phyloP scores from a whole-genome alignment of 2,888 invertebrate species.

The Hyles lineata region DNA sequence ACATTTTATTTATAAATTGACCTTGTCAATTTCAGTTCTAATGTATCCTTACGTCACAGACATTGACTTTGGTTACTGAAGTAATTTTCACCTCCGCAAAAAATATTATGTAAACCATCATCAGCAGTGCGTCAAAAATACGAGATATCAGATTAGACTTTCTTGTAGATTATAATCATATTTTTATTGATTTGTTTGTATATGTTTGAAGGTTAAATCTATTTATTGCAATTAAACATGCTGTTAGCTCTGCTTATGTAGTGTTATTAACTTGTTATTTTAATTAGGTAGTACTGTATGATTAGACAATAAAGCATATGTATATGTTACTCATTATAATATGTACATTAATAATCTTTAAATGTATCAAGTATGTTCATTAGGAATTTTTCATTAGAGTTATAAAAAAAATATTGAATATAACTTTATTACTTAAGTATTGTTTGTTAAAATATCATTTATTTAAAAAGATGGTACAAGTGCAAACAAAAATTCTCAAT shows the following conservation, averaged over 20 bases:
- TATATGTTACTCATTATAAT: too few relatives aligned
- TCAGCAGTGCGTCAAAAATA: not conserved
- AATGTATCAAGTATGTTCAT: too few relatives aligned
- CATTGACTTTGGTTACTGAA: slow-evolving; percentile 38
- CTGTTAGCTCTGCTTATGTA: not conserved
- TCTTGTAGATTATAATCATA: slow-evolving; percentile 12
- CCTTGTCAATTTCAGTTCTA: slow-evolving; percentile 72
- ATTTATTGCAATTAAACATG: not conserved
- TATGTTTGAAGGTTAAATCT: slow-evolving; percentile 4
- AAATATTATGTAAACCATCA: slow-evolving; percentile 26
- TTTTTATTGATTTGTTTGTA: slow-evolving; percentile 8
- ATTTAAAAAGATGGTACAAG: too few relatives aligned
- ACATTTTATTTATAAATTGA: slow-evolving; percentile 74
- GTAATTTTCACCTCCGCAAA: slow-evolving; percentile 29
- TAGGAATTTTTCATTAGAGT: too few relatives aligned
- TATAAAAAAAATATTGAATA: too few relatives aligned
- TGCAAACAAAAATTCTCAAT: too few relatives aligned
- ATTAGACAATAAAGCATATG: too few relatives aligned
- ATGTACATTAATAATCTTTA: too few relatives aligned
- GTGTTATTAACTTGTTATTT: not conserved
- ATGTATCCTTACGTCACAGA: slow-evolving; percentile 76
- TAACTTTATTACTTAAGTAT: too few relatives aligned
- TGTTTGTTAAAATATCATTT: too few relatives aligned
- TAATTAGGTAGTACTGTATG: too few relatives aligned
- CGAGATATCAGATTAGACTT: not conserved